These are phyloP conservation scores for Lamellibrachia columna DNA, from an alignment of 2,888 invertebrate species.

Conservation along the genomic window DNA sequence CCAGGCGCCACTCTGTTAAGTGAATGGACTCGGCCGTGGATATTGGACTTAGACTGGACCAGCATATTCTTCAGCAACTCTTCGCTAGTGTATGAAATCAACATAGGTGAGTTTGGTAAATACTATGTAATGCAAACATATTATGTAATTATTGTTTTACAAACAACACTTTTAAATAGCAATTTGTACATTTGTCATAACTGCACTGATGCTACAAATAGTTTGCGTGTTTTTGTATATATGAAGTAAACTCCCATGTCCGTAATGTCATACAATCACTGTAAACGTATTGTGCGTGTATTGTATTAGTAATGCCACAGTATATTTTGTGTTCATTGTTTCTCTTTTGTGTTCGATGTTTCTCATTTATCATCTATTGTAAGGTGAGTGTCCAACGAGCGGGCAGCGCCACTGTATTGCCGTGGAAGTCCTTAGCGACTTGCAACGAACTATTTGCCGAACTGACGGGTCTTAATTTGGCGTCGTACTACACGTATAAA, in stretches of 20 bases:
- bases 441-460: background rate
- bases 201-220: no score
- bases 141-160: no score
- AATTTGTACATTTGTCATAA: no score
- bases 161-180: no score
- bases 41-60: conserved; percentile 18
- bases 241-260: no score
- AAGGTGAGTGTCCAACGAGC: background rate
- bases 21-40: conserved; percentile 13
- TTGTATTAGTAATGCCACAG: background rate
- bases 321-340: background rate
- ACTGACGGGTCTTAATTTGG: background rate
- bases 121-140: background rate
- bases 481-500: background rate
- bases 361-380: background rate
- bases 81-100: conserved; percentile 3
- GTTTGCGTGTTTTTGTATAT: no score
- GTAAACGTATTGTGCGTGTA: no score
- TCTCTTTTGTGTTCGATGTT: background rate
- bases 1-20: background rate
- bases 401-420: background rate
- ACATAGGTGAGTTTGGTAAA: background rate
- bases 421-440: background rate
- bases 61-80: background rate
- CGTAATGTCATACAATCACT: no score